Evolutionary conservation across 1,140 invertebrate species (phyloP).

Genomic region (Arion vulgaris): DNA sequence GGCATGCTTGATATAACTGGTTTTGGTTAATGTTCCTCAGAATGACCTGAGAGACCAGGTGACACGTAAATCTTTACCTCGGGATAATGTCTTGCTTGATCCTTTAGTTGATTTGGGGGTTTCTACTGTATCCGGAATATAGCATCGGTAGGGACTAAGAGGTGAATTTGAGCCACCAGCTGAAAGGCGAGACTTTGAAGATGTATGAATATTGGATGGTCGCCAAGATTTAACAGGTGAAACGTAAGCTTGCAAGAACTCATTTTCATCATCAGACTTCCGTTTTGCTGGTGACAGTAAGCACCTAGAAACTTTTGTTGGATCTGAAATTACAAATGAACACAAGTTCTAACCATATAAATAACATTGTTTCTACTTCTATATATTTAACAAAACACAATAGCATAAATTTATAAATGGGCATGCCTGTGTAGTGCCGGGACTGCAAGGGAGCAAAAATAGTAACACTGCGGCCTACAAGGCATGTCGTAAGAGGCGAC

Average conservation of each 20-base stretch:
- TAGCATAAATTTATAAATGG: too few relatives aligned
- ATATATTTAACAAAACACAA: too few relatives aligned
- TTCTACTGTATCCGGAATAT: neutral
- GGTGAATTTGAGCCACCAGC: neutral
- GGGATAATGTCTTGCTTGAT: neutral
- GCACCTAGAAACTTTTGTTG: neutral
- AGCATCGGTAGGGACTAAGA: neutral
- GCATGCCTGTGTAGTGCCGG: too few relatives aligned
- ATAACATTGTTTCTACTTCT: too few relatives aligned
- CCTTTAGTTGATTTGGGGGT: slow-evolving; percentile 26
- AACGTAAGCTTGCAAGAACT: neutral
- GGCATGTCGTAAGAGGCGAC: too few relatives aligned
- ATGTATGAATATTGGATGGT: neutral
- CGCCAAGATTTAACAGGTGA: slow-evolving; percentile 21
- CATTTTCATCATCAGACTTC: slow-evolving; percentile 36
- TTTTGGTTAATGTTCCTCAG: too few relatives aligned
- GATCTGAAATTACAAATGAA: slow-evolving; percentile 13
- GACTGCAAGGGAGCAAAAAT: too few relatives aligned
- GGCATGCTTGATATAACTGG: too few relatives aligned
- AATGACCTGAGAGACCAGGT: too few relatives aligned
- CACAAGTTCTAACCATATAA: neutral
- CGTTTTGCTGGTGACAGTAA: slow-evolving; percentile 30
- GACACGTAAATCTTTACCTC: neutral
- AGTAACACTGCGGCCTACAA: too few relatives aligned
- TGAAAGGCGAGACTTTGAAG: neutral